Percentiles rank a stretch among this genome's conserved stretches.
These are phyloP conservation scores for Auanema freiburgensis DNA, from an alignment of 2,888 invertebrate genomes.

Conservation along the genomic window DNA sequence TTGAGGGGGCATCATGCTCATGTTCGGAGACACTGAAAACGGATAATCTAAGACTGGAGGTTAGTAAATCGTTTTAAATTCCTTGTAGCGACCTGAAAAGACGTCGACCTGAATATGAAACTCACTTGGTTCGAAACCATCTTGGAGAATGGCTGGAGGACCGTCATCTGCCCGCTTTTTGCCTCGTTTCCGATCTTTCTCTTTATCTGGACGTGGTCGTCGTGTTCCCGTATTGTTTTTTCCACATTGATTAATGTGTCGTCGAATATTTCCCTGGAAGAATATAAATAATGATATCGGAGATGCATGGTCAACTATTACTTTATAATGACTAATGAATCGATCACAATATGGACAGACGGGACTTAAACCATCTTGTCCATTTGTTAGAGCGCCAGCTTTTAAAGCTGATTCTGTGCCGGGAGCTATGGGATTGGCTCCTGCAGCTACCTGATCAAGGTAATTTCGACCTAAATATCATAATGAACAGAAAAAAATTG, in stretches of 20 bases:
- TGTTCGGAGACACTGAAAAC: background rate
- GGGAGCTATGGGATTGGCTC: slow-evolving; percentile 34
- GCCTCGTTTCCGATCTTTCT: slow-evolving; percentile 12
- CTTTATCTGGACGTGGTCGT: slow-evolving; percentile 25
- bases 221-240: slow-evolving; percentile 35
- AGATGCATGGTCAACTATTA: slow-evolving; percentile 5
- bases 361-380: slow-evolving; percentile 54
- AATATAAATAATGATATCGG: background rate
- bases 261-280: slow-evolving; percentile 49
- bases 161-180: slow-evolving; percentile 8
- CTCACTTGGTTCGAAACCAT: slow-evolving; percentile 17
- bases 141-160: slow-evolving; percentile 12
- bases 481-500: slow-evolving; percentile 2
- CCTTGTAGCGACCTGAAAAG: slow-evolving; percentile 3
- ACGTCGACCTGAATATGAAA: background rate
- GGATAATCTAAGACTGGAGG: slow-evolving; percentile 2
- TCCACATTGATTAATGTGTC: slow-evolving; percentile 53
- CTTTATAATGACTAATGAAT: slow-evolving; percentile 60
- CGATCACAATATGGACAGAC: slow-evolving; percentile 59
- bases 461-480: slow-evolving; percentile 44
- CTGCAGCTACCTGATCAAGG: slow-evolving; percentile 46
- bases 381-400: slow-evolving; percentile 36
- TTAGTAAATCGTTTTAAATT: slow-evolving; percentile 8
- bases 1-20: no score
- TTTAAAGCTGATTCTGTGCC: slow-evolving; percentile 41